A percentile compares a stretch with the other conserved stretches of the same genome.
These are phyloP conservation scores for Aspidoscelis tigris DNA, from an alignment of 2,113 vertebrate species.

Conservation along the genomic window DNA sequence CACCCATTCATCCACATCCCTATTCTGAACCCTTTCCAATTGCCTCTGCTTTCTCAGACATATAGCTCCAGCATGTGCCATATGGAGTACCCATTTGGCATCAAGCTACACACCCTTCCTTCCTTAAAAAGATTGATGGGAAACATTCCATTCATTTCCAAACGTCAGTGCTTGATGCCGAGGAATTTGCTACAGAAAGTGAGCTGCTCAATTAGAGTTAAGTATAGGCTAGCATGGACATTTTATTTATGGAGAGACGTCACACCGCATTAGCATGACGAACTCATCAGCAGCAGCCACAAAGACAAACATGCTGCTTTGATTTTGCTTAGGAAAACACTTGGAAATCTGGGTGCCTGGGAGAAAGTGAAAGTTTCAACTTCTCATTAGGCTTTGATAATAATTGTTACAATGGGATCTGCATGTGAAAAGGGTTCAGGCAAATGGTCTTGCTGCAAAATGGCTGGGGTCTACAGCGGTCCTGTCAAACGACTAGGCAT, in stretches of 20 bases:
- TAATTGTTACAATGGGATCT: background rate
- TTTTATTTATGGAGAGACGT: constrained; percentile 32
- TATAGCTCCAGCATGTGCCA: constrained; percentile 20
- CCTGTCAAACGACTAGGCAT: background rate
- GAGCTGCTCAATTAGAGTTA: constrained; percentile 39
- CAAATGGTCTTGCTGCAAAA: background rate
- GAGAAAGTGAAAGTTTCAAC: background rate
- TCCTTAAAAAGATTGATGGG: background rate
- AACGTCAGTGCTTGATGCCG: constrained; percentile 20
- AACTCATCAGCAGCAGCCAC: fast-evolving
- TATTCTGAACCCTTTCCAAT: no score
- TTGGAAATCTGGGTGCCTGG: background rate
- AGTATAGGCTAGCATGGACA: constrained; percentile 45
- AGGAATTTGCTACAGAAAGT: constrained; percentile 34
- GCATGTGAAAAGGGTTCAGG: background rate
- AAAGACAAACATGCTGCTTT: background rate
- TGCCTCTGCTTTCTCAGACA: constrained; percentile 7
- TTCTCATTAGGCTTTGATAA: background rate
- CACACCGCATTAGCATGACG: constrained; percentile 21
- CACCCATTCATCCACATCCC: no score
- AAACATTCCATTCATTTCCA: constrained; percentile 14
- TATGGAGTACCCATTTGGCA: background rate
- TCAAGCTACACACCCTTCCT: background rate
- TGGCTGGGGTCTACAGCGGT: background rate
- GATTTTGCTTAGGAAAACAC: background rate